Base-by-base conservation (phyloP, 2,888 invertebrate species). In the Lasioglossum pauxillum region DNA sequence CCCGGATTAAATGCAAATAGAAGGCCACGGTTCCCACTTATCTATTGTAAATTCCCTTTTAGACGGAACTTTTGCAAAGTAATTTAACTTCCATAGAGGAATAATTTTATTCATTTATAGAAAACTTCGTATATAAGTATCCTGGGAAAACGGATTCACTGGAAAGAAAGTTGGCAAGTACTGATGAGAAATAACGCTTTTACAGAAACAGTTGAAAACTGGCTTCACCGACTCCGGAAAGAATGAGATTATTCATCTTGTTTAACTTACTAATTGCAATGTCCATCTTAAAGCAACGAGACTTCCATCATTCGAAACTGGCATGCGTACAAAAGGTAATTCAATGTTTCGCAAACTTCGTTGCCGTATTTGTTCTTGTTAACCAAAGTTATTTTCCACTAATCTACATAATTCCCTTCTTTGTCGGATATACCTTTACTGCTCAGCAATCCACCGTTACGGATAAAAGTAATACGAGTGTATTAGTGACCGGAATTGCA, bases 101-200 rank as follows among this genome's bases (percentile, higher is more conserved):
- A 90, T 90, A 89, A 91, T 91, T 91, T 90, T 88, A 91, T 90
- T 90, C 90, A 91, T 91, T 91, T 89, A 80, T 90, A 87, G 83
- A 85, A 89, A 89, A 87, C 84, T 88, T 86, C 82, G 44, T 31
- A 31, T 77, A 41, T 81, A 90, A 88, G 90, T 89, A 86, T 80
- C 80, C 75, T 53, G 83, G 75, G 83, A 83, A 83, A 88, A 89
- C 80, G 79, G 86, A 81, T 84, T 84, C 75, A 44, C 31, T 23
- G 53, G 80, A 71, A 57, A 82, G 82, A 80, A 90, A 87, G 82
- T 87, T 87, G 85, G 75, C 87, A 75, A 60, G 80, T 71, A 81
- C 82, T 81, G 85, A 81, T 82, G 77, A 49, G 72, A 73, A 87
- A 83, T 84, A 73, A 81, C 75, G 83, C 72, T 84, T 88, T 86